phyloP scores from a whole-genome alignment of 2,113 vertebrate genomes.

The Scortum barcoo region DNA sequence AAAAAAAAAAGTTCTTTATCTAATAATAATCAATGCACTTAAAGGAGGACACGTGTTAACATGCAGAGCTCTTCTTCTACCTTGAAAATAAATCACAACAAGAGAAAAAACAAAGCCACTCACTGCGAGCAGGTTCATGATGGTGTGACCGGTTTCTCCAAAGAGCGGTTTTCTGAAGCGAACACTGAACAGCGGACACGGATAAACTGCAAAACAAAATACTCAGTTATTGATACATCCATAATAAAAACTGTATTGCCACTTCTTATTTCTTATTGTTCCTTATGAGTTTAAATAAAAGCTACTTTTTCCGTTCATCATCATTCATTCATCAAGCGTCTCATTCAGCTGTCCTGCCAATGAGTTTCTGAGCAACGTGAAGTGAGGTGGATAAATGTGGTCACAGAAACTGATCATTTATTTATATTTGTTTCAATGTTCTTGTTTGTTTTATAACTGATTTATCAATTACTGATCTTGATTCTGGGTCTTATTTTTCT shows the following conservation, averaged over 20 bases:
- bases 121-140: constrained; percentile 98
- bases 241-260: not conserved
- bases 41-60: not conserved
- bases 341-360: not conserved
- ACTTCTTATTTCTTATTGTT: not conserved
- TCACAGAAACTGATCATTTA: not conserved
- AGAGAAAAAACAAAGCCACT: constrained; percentile 73
- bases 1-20: not conserved
- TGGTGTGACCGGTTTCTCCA: constrained; percentile 98
- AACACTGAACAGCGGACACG: constrained; percentile 97
- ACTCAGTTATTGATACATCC: not conserved
- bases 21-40: not conserved
- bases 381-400: not conserved
- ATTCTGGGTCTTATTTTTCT: not conserved
- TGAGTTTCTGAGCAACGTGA: not conserved
- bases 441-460: not conserved
- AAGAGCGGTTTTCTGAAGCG: constrained; percentile 97
- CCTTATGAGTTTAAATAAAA: not conserved
- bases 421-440: not conserved
- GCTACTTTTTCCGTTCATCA: too few relatives aligned
- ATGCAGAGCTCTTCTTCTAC: not conserved
- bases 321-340: not conserved
- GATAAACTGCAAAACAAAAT: constrained; percentile 90
- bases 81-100: not conserved
- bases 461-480: not conserved